These are phyloP conservation scores for Cecropterus lyciades DNA, from an alignment of 1,140 invertebrate species.

Conservation along the genomic window DNA sequence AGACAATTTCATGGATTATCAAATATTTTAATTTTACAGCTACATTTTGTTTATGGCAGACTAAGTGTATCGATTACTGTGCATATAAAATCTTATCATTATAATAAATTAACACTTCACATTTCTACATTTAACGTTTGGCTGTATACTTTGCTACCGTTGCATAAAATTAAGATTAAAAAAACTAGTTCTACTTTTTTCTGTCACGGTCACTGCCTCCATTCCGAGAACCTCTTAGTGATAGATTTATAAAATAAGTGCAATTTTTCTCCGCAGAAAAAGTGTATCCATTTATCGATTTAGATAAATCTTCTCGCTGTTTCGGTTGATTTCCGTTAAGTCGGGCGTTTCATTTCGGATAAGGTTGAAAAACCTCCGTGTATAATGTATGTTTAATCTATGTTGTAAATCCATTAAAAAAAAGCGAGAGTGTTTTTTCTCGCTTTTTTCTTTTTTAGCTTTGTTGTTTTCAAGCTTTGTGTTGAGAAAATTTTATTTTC, in stretches of 20 bases:
- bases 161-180: constrained; percentile 46
- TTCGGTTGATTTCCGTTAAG: not conserved
- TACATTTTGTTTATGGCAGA: not conserved
- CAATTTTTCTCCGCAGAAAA: constrained; percentile 1
- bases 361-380: not conserved
- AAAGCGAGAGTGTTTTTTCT: no score
- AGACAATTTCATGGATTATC: constrained; percentile 8
- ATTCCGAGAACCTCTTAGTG: not conserved
- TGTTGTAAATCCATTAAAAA: no score
- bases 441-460: no score
- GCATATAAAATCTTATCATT: constrained; percentile 41
- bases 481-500: no score
- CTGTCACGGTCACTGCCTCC: not conserved
- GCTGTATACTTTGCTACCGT: constrained; percentile 40
- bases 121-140: constrained; percentile 17
- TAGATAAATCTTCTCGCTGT: not conserved
- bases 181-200: constrained; percentile 20
- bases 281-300: constrained; percentile 11
- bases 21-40: constrained; percentile 26
- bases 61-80: constrained; percentile 27
- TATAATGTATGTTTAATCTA: no score
- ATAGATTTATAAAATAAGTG: not conserved
- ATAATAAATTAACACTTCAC: constrained; percentile 44
- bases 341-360: not conserved
- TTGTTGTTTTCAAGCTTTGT: no score